Evolutionary conservation across 2,113 vertebrate genomes (phyloP).

Genomic region (Atlantisia rogersi): DNA sequence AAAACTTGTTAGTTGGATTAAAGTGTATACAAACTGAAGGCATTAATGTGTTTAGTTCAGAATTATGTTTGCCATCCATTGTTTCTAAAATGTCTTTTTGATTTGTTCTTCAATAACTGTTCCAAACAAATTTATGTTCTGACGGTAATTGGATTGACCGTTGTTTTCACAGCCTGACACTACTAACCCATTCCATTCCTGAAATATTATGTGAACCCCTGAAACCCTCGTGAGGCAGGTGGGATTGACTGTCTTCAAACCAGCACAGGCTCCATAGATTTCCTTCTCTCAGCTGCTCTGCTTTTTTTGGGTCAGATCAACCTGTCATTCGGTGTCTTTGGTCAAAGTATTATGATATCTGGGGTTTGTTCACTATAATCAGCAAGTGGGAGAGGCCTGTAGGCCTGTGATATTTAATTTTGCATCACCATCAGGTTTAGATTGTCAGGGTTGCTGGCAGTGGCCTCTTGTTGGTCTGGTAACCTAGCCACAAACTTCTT

Average conservation of each 20-base stretch:
- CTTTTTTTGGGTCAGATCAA: not conserved
- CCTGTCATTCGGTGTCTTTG: not conserved
- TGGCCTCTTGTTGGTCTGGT: not conserved
- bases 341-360: fast-evolving
- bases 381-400: not conserved
- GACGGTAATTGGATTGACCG: not conserved
- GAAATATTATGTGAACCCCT: not conserved
- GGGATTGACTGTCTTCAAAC: not conserved
- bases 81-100: not conserved
- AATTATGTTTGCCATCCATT: not conserved
- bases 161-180: not conserved
- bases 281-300: not conserved
- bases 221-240: not conserved
- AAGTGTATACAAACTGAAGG: not conserved
- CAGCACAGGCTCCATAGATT: not conserved
- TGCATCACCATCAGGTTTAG: not conserved
- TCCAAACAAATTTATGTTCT: not conserved
- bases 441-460: not conserved
- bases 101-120: not conserved
- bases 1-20: not conserved
- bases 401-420: not conserved
- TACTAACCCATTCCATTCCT: not conserved
- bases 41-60: not conserved
- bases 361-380: not conserved
- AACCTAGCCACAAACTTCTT: not conserved